Conservation (phyloP, 2,797 vertebrate genomes). For the Aeoliscus strigatus region DNA sequence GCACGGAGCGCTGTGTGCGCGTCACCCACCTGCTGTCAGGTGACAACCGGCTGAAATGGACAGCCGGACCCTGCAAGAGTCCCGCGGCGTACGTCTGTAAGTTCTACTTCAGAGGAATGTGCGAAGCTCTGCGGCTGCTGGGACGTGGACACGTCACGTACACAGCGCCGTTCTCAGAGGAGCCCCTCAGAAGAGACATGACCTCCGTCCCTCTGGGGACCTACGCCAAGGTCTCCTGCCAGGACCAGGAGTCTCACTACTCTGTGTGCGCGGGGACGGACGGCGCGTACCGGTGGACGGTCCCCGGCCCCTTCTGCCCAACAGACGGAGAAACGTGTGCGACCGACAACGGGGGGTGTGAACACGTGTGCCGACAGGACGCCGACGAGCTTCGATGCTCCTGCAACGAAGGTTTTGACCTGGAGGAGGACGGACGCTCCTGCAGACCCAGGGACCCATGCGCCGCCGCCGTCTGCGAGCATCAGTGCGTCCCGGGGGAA, state of each 20-base stretch:
- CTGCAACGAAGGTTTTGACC: constrained; percentile 59
- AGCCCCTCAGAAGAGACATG: constrained; percentile 38
- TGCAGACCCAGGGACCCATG: constrained; percentile 58
- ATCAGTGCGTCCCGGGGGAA: constrained; percentile 40
- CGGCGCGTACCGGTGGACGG: constrained; percentile 46
- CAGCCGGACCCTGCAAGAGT: constrained; percentile 44
- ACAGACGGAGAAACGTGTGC: constrained; percentile 36
- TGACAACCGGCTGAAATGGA: constrained; percentile 56
- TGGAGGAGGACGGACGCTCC: constrained; percentile 49
- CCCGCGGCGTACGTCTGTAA: constrained; percentile 56
- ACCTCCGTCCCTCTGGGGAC: constrained; percentile 62
- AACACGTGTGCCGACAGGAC: constrained; percentile 50
- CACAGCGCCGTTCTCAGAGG: constrained; percentile 51
- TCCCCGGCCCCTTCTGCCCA: constrained; percentile 57
- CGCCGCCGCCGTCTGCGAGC: constrained; percentile 41
- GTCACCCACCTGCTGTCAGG: constrained; percentile 20
- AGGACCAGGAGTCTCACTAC: background rate
- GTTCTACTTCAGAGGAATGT: constrained; percentile 73
- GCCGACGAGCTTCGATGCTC: constrained; percentile 34
- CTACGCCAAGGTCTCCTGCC: constrained; percentile 46
- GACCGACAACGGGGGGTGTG: constrained; percentile 63
- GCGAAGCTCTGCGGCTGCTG: constrained; percentile 50
- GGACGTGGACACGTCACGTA: constrained; percentile 59
- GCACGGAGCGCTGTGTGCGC: constrained; percentile 63
- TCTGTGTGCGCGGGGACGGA: constrained; percentile 16